Base-by-base conservation (phyloP, 2,888 invertebrate genomes). In the Drosophila rellima region DNA sequence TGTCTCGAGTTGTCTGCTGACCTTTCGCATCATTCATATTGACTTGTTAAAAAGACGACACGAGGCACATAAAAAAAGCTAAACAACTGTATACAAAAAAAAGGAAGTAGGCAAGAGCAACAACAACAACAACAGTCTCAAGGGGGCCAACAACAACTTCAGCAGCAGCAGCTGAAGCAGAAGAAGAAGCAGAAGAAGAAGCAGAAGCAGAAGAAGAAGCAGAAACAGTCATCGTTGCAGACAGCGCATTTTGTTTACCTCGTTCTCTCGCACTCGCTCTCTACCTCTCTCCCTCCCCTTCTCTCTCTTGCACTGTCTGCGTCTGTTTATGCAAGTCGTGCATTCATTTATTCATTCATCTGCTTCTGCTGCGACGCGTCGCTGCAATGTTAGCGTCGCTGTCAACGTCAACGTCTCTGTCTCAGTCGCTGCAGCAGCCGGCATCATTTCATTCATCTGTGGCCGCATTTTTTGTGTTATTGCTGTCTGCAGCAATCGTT, bases 11-110 rank as follows among this genome's bases (percentile, higher is more conserved):
- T 77, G 84, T 89, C 84, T 80, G 88, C 80, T 89, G 80, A 85
- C 89, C 85, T 86, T 80, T 87, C 75, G 70, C 78, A 75, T 88
- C 82, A 80, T 82, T 84, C 81, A 83, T 82, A 79, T 86, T 89
- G 89, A 89, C 85, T 89, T 71, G 69, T 84, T 84, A 84, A 85
- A 83, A 87, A 73, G 78, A 59, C 63, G 74, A 60, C 67, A 81
- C 66, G 42, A 52, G 35, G 84, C 65, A 68, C 61, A 71, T 42
- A 74, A 80, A 70, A 33, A 79, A 63, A 65, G 78, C 73, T 59
- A 66, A 74, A 56, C 59, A 70, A 65, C 60, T 62, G 65, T 40
- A 54, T 60, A 48, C 40, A 61, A 63, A 60, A 60, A 54, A 52
- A 61, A 59, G 63, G 67, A 78, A 78, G 71, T 78, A 64, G 55